Evolutionary conservation across 2,888 invertebrate genomes (phyloP).

Genomic region (Andrena marginata): DNA sequence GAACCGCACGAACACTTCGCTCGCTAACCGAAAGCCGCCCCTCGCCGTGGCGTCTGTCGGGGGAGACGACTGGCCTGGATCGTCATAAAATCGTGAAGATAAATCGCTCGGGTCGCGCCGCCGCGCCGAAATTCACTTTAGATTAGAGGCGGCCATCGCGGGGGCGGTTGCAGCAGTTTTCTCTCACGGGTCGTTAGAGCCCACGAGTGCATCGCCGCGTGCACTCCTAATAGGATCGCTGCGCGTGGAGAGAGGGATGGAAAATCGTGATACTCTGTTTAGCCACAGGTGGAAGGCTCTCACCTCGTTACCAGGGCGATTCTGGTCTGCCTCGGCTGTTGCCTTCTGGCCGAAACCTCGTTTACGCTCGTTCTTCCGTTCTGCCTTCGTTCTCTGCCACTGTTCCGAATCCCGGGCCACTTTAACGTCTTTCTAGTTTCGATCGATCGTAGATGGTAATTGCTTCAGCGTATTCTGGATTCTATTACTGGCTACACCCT

Average conservation of each 20-base stretch:
- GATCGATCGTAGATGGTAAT: too few relatives aligned
- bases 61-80: neutral
- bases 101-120: conserved; percentile 69
- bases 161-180: conserved; percentile 73
- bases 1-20: conserved; percentile 36
- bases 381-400: neutral
- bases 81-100: conserved; percentile 71
- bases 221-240: conserved; percentile 75
- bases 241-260: conserved; percentile 41
- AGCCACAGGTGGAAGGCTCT: conserved; percentile 59
- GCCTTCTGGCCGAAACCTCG: conserved; percentile 28
- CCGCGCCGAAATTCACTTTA: conserved; percentile 78
- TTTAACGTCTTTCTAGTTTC: too few relatives aligned
- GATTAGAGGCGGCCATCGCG: conserved; percentile 73
- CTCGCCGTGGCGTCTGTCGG: too few relatives aligned
- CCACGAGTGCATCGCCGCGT: conserved; percentile 72
- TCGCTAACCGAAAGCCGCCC: conserved; percentile 27
- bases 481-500: too few relatives aligned
- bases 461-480: too few relatives aligned
- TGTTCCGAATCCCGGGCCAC: neutral
- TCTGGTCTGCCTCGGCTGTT: conserved; percentile 35
- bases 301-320: conserved; percentile 45
- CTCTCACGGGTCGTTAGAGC: conserved; percentile 77
- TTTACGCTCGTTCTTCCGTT: neutral
- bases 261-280: conserved; percentile 47